phyloP scores from a whole-genome alignment of 2,888 invertebrate species.

The Hydrotaea cyrtoneurina region DNA sequence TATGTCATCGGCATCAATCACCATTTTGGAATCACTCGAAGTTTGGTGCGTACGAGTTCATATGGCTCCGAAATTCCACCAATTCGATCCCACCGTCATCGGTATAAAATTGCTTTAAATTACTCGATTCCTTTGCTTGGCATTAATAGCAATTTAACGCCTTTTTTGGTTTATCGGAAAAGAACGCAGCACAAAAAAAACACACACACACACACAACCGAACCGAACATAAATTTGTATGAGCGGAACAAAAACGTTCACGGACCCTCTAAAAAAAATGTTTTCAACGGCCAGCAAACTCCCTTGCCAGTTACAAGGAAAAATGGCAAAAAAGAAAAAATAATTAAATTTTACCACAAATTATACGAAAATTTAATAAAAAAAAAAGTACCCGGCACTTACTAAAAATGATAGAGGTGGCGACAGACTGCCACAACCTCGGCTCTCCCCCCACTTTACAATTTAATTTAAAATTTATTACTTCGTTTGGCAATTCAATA shows the following conservation, averaged over 20 bases:
- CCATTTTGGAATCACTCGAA: too few species aligned
- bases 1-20: too few species aligned
- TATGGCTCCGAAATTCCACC: neutral
- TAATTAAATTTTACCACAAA: slow-evolving; percentile 39
- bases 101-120: slow-evolving; percentile 1
- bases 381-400: neutral
- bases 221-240: slow-evolving; percentile 4
- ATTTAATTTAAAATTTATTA: slow-evolving; percentile 43
- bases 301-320: slow-evolving; percentile 10
- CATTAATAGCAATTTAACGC: slow-evolving; percentile 32
- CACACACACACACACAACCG: neutral
- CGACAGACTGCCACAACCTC: neutral
- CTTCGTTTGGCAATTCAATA: slow-evolving; percentile 33
- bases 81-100: neutral
- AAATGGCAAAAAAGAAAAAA: slow-evolving; percentile 3
- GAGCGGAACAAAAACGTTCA: slow-evolving; percentile 15
- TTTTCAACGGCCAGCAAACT: slow-evolving; percentile 6
- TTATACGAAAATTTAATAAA: slow-evolving; percentile 2
- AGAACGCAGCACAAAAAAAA: neutral
- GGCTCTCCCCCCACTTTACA: neutral
- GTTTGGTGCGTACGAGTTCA: too few species aligned
- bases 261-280: neutral
- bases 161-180: slow-evolving; percentile 28
- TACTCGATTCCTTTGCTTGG: slow-evolving; percentile 12
- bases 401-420: neutral